These are phyloP conservation scores for Ornithorhynchus anatinus DNA, from an alignment of 2,113 vertebrate species.

Conservation along the genomic window DNA sequence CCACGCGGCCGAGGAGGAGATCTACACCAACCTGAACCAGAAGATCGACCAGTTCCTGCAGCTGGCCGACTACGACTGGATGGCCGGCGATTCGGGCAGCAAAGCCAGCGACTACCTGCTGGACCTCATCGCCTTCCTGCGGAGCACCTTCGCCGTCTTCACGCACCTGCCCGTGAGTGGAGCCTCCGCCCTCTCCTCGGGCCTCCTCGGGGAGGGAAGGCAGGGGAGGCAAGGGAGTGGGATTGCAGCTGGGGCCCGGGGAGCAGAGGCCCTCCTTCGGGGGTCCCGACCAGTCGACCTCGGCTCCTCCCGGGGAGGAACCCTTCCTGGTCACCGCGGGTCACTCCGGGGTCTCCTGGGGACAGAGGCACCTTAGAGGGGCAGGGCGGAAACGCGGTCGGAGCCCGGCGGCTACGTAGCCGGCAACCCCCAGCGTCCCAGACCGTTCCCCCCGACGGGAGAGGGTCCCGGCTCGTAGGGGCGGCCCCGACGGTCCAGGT, in stretches of 20 bases:
- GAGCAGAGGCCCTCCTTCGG: no score
- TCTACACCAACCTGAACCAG: conserved; percentile 95
- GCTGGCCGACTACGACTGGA: conserved; percentile 96
- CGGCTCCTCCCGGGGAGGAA: no score
- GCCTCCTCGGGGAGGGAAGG: background rate
- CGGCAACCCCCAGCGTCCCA: background rate
- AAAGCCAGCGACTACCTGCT: conserved; percentile 89
- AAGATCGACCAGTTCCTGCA: conserved; percentile 99
- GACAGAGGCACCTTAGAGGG: no score
- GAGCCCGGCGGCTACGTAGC: no score
- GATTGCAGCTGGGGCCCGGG: no score
- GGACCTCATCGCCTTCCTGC: conserved; percentile 93
- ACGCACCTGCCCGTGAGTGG: conserved; percentile 94
- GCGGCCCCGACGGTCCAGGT: background rate
- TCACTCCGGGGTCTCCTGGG: no score
- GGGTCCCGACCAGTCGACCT: no score
- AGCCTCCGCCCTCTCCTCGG: background rate
- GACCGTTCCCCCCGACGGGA: background rate
- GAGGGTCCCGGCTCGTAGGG: background rate
- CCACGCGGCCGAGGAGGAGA: conserved; percentile 96
- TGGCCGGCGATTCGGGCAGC: conserved; percentile 71
- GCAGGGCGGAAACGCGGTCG: no score
- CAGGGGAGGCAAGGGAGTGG: background rate
- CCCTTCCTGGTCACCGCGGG: no score
- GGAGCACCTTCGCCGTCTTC: conserved; percentile 94